These are phyloP conservation scores for Palaemon carinicauda DNA, from an alignment of 1,140 invertebrate genomes.

Conservation along the genomic window DNA sequence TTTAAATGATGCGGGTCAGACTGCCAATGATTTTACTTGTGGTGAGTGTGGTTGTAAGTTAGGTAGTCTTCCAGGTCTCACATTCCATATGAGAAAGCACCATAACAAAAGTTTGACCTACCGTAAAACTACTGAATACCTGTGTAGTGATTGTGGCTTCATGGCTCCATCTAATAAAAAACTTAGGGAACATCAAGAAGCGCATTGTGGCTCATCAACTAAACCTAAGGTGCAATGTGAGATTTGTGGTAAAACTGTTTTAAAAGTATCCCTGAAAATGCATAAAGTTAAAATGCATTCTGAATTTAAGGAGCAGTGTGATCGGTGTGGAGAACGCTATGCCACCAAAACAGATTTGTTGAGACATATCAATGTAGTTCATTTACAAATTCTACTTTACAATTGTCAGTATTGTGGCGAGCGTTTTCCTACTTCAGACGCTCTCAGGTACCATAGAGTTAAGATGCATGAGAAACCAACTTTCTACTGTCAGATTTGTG, in stretches of 20 bases:
- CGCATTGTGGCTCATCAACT: slow-evolving; percentile 58
- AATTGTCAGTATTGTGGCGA: slow-evolving; percentile 58
- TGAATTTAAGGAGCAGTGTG: slow-evolving; percentile 60
- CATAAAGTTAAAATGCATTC: slow-evolving; percentile 60
- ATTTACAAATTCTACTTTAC: slow-evolving; percentile 56
- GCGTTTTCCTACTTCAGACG: slow-evolving; percentile 58
- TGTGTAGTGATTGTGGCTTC: slow-evolving; percentile 60
- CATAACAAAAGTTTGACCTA: slow-evolving; percentile 58
- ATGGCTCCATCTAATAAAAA: slow-evolving; percentile 59
- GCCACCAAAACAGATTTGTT: slow-evolving; percentile 59
- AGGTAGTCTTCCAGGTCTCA: slow-evolving; percentile 58
- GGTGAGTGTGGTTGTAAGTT: slow-evolving; percentile 59
- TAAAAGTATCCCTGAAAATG: slow-evolving; percentile 60
- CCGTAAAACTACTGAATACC: slow-evolving; percentile 55
- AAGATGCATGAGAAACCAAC: slow-evolving; percentile 60
- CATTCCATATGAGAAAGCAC: slow-evolving; percentile 60
- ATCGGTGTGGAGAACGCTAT: slow-evolving; percentile 59
- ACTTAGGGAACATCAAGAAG: slow-evolving; percentile 58
- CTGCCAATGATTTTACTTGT: slow-evolving; percentile 59
- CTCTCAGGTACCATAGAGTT: slow-evolving; percentile 57
- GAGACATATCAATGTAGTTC: slow-evolving; percentile 58
- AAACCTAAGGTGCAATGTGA: slow-evolving; percentile 60
- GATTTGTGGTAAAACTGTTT: slow-evolving; percentile 59
- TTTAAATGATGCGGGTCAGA: slow-evolving; percentile 58
- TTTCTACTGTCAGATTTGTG: slow-evolving; percentile 59